Evolutionary conservation across 2,797 vertebrate species (phyloP).

Genomic region (Neosilurus mollespiculum): DNA sequence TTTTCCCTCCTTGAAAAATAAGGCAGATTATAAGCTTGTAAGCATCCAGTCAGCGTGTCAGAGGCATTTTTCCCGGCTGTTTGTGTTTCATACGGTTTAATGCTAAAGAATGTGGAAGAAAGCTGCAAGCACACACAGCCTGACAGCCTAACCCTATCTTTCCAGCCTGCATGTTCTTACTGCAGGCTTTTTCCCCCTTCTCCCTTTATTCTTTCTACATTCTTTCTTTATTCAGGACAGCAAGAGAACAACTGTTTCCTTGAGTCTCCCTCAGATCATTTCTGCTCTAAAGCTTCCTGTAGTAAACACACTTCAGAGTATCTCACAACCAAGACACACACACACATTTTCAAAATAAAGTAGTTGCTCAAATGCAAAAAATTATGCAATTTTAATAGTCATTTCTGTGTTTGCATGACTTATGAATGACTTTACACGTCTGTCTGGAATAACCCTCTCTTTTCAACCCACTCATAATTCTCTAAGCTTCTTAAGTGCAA

Average conservation of each 20-base stretch:
- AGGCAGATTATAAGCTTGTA: not conserved
- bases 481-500: not conserved
- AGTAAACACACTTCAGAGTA: not conserved
- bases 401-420: not conserved
- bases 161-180: not conserved
- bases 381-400: not conserved
- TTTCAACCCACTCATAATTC: too few relatives aligned
- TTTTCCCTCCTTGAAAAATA: not conserved
- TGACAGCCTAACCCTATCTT: not conserved
- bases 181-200: not conserved
- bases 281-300: not conserved
- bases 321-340: not conserved
- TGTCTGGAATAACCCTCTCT: not conserved
- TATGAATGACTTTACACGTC: not conserved
- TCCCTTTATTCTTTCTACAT: not conserved
- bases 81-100: not conserved
- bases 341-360: not conserved
- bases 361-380: not conserved
- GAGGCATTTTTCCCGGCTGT: constrained; percentile 3
- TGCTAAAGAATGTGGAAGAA: not conserved
- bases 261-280: constrained; percentile 2
- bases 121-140: constrained; percentile 1
- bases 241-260: constrained; percentile 13
- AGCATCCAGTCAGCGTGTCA: not conserved
- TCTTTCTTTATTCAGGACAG: not conserved